Base-by-base conservation (phyloP, 2,888 invertebrate species). In the Euzophera pinguis region DNA sequence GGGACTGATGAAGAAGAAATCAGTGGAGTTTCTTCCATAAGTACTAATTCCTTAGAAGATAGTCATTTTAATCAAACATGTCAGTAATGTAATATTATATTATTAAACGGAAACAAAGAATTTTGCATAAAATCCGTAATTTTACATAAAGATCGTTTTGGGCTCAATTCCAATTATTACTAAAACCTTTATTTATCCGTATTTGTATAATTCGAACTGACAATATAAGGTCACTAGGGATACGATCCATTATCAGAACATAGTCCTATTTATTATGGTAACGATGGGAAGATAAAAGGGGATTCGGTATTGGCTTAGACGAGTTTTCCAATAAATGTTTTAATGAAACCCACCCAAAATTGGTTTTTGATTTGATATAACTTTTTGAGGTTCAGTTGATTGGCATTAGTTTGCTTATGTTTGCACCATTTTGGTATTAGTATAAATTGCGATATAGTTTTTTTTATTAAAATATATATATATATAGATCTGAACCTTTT, bases 141-240 rank as follows among this genome's bases (percentile, higher is more conserved):
- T 22, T 22, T 22, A 22, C 22, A 22, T 22, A 22, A 22, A 3
- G 22, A n/a, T 6, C 27, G 29, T 27, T 43, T 13, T 12, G 27
- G 48, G 48, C 13, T 32, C 39, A 50, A 39, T 50, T 35, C 43
- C 51, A 51, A 51, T 51, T 51, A 51, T 51, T 37, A 43, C 14
- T 12, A 22, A 37, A 37, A 22, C 43, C 50, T 50, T 42, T 43
- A 50, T 51, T 51, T 51, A 51, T 51, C 43, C 42, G 43, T 45
- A 51, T 51, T 51, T 51, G 51, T 51, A 51, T 51, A 51, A 51
- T 51, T 51, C 43, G 37, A 32, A 37, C 27, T 43, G 51, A 51
- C 51, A 13, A n/a, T 37, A 34, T 35, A 51, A 43, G 43, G 51
- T 37, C 51, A 22, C 14, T 37, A 8, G 51, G 37, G 34, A 22